Base-by-base conservation (phyloP, 2,888 invertebrate species). In the Heteropelma amictum region DNA sequence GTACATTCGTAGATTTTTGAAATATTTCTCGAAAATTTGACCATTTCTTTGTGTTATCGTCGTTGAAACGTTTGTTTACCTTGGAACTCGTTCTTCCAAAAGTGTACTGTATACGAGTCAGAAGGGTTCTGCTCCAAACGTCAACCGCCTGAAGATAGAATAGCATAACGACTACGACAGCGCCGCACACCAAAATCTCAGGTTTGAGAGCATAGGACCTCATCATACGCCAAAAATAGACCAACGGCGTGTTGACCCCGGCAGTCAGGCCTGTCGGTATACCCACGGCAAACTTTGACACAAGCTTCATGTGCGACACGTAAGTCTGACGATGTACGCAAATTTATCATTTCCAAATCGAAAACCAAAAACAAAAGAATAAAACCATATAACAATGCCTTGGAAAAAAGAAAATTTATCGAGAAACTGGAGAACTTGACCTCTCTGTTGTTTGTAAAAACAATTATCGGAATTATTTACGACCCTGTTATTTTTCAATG, bases 61-160 rank as follows among this genome's bases (percentile, higher is more conserved):
- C 3, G 17, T 21, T n/a, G n/a, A n/a, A n/a, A n/a, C n/a, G n/a
- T n/a, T n/a, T n/a, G n/a, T n/a, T n/a, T 74, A 90, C 90, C 82
- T 93, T 93, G 71, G 91, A 91, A 70, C 90, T 89, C 8, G 92
- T 90, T 73, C 92, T 92, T 77, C 92, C 92, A 85, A 94, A 90
- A 0, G 93, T 93, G 81, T 93, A 93, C 78, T 94, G 94, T 82
- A 94, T 90, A 83, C 92, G 92, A 89, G 93, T 95, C 81, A 96
- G 88, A 78, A 95, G 90, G 28, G 93, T 92, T 81, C 95, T 93
- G 89, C 95, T 95, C 95, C 95, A 96, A 89, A 94, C 90, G 89
- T 96, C 95, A 78, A 95, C 93, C 58, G 94, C 94, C 93, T 96
- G 95, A 83, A 96, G 91, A 89, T 96, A 96, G 89, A 95, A 92